Evolutionary conservation across 2,888 invertebrate species (phyloP).

Genomic region (Entomobrya proxima): DNA sequence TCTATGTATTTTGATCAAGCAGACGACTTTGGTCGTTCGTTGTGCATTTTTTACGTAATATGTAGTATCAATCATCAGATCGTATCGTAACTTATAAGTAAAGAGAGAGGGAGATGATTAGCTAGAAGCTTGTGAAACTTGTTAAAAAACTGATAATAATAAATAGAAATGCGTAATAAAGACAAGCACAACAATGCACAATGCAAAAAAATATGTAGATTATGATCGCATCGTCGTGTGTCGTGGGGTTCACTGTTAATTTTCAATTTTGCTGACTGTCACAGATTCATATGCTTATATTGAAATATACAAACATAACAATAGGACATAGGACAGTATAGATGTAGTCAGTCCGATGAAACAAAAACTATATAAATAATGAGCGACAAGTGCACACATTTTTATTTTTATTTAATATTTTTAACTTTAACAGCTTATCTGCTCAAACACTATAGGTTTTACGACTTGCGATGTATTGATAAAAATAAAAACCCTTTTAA

Average conservation of each 20-base stretch:
- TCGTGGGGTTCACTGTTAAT: slow-evolving; percentile 33
- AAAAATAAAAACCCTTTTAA: not conserved
- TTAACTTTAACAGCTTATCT: slow-evolving; percentile 23
- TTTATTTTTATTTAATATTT: slow-evolving; percentile 6
- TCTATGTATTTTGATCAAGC: not conserved
- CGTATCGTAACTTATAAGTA: not conserved
- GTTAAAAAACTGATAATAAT: slow-evolving; percentile 37
- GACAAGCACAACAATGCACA: not conserved
- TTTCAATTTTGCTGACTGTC: slow-evolving; percentile 45
- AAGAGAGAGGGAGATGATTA: slow-evolving; percentile 12
- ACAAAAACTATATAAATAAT: not conserved
- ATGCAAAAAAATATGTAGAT: slow-evolving; percentile 13
- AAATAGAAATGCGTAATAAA: slow-evolving; percentile 29
- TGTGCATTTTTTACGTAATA: not conserved
- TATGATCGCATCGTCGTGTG: slow-evolving; percentile 11
- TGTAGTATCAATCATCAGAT: not conserved
- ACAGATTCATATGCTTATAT: slow-evolving; percentile 18
- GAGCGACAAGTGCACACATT: not conserved
- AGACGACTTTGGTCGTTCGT: too few species aligned
- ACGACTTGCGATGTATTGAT: not conserved
- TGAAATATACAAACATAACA: too few species aligned
- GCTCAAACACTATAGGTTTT: not conserved
- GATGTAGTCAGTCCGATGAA: not conserved
- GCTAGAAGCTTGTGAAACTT: slow-evolving; percentile 53
- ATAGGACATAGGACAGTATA: not conserved